Base-by-base conservation (phyloP, 64 coral and sea anemone genomes). In the Anthopleura sola region DNA sequence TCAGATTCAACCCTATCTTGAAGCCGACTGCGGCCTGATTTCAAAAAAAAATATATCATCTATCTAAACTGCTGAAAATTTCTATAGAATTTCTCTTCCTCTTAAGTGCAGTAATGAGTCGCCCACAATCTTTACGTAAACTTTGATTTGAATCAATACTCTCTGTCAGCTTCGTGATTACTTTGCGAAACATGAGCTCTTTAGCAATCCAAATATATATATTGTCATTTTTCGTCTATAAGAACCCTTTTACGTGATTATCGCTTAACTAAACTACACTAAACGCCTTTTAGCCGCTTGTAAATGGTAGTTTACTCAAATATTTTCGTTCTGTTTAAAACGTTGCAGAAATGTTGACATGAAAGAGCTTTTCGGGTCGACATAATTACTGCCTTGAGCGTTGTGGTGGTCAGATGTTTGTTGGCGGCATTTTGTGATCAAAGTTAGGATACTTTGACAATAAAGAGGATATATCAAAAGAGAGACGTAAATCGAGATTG, bases 361-460 rank as follows among this genome's bases (percentile, higher is more conserved):
- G 11, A 15, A 34, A 71, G 28, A 28, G 66, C 66, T 71, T 71
- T 71, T 71, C 66, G 66, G 66, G 76, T 48, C 76, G 15, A 29
- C 37, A 79, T 79, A 79, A 79, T 79, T 79, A 48, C 76, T 47
- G 76, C 76, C 76, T 38, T 79, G 31, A 79, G 76, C 76, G 76
- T 38, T 79, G 24, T 71, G 66, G 28, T 34, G 28, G 66, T 71
- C 66, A 71, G 66, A 71, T 71, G 36, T 79, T 79, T 79, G 39
- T 44, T 48, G 76, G 38, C 76, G 76, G 76, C 76, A 79, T 79
- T 79, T 79, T n/a, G 11, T 71, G 66, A 71, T 71, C 29, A 71
- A 71, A 71, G 66, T 71, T 71, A 16, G 66, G 28, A 71, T 71
- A 71, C 66, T 71, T 34, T 71, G 34, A 71, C 66, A 71, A 71